A percentile compares a stretch with the other conserved stretches of the same genome.
Evolutionary conservation across 92 coral and sea anemone genomes (phyloP).

Genomic region (Palythoa grandiflora): DNA sequence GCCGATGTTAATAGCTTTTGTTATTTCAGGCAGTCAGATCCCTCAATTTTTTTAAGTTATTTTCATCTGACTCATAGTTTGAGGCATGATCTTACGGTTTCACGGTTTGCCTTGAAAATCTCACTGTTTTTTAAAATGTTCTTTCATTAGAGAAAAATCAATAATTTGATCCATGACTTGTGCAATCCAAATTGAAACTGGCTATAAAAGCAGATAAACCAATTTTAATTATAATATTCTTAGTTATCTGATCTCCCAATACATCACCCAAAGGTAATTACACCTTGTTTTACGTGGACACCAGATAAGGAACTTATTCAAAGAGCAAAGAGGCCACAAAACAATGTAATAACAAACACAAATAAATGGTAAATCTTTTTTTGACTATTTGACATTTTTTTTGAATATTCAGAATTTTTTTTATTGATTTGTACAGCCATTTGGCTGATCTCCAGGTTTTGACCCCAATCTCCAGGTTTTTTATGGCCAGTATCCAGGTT

Average conservation of each 20-base stretch:
- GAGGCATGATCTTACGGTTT: no score
- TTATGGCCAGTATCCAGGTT: background rate
- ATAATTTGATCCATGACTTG: background rate
- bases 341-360: background rate
- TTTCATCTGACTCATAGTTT: no score
- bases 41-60: no score
- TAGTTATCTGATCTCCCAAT: background rate
- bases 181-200: background rate
- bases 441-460: no score
- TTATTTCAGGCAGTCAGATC: no score
- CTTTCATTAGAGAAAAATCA: slow-evolving; percentile 12
- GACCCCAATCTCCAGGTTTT: no score
- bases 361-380: background rate
- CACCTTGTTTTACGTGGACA: background rate
- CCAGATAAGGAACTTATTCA: no score
- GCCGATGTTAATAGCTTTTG: no score
- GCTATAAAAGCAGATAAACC: slow-evolving; percentile 12
- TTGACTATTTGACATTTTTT: background rate
- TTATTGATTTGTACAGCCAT: background rate
- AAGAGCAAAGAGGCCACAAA: background rate
- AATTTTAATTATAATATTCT: background rate
- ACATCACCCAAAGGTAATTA: background rate
- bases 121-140: slow-evolving; percentile 18
- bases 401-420: background rate
- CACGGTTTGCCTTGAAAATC: background rate